A percentile compares a stretch with the other conserved stretches of the same genome.
Evolutionary conservation across 2,113 vertebrate species (phyloP).

Genomic region (Osmerus eperlanus): DNA sequence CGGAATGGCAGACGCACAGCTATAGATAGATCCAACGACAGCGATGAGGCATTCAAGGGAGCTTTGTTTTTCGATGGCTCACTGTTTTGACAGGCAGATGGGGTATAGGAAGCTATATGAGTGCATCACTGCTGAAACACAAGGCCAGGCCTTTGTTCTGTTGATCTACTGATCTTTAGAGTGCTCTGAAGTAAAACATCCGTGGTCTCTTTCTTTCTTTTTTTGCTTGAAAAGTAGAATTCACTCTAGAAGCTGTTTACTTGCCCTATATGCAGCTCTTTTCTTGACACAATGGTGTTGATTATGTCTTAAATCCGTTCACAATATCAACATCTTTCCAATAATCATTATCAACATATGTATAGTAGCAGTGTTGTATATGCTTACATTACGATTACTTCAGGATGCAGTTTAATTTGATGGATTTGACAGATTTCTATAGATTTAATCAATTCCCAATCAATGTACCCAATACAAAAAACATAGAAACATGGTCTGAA

Average conservation of each 20-base stretch:
- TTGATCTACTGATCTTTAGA: constrained; percentile 24
- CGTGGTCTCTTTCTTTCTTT: background rate
- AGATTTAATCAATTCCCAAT: background rate
- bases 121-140: constrained; percentile 17
- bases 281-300: too few species aligned
- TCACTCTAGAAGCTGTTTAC: background rate
- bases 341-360: too few species aligned
- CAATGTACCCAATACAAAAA: too few species aligned
- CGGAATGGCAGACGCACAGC: constrained; percentile 55
- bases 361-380: background rate
- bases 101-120: constrained; percentile 31
- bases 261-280: background rate
- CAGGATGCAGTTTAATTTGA: constrained; percentile 57
- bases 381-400: constrained; percentile 18
- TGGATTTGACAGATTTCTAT: constrained; percentile 47
- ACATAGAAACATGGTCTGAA: too few species aligned
- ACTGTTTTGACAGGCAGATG: constrained; percentile 56
- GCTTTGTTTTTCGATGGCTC: constrained; percentile 59
- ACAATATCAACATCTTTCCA: too few species aligned
- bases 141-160: constrained; percentile 28
- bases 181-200: constrained; percentile 18
- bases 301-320: too few species aligned
- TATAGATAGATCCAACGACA: constrained; percentile 67
- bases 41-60: constrained; percentile 42
- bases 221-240: constrained; percentile 12